phyloP scores from a whole-genome alignment of 1,140 invertebrate genomes.

The Drosophila rhopaloa region DNA sequence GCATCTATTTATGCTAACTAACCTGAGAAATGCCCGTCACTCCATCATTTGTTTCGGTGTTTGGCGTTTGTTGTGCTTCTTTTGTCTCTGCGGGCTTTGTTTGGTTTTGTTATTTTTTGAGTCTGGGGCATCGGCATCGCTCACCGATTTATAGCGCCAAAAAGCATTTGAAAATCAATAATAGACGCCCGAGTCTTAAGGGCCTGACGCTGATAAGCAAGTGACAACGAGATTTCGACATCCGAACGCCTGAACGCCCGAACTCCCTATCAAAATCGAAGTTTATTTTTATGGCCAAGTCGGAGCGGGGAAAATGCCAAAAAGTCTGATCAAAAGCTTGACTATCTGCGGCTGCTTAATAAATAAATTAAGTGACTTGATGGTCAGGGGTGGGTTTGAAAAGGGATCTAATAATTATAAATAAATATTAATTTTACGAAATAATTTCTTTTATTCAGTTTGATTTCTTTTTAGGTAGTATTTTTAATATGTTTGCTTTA shows the following conservation, averaged over 20 bases:
- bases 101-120: constrained; percentile 20
- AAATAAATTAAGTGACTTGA: constrained; percentile 65
- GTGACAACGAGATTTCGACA: constrained; percentile 68
- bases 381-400: constrained; percentile 5
- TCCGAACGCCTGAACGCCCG: constrained; percentile 31
- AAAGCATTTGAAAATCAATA: constrained; percentile 78
- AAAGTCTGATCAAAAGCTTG: constrained; percentile 55
- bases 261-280: constrained; percentile 34
- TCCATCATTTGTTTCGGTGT: constrained; percentile 49
- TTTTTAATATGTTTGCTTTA: not conserved
- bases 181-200: constrained; percentile 44
- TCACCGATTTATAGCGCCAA: constrained; percentile 74
- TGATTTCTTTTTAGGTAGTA: too few species aligned
- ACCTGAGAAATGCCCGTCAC: constrained; percentile 66
- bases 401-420: not conserved
- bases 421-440: too few species aligned
- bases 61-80: constrained; percentile 41
- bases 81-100: constrained; percentile 40
- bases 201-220: constrained; percentile 63
- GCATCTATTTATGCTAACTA: constrained; percentile 78
- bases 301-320: constrained; percentile 47
- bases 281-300: constrained; percentile 38
- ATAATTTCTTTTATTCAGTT: too few species aligned
- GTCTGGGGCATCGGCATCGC: constrained; percentile 15
- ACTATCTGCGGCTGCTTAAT: constrained; percentile 55